Evolutionary conservation across 2,888 invertebrate genomes (phyloP).

Genomic region (Neoitamus cyanurus): DNA sequence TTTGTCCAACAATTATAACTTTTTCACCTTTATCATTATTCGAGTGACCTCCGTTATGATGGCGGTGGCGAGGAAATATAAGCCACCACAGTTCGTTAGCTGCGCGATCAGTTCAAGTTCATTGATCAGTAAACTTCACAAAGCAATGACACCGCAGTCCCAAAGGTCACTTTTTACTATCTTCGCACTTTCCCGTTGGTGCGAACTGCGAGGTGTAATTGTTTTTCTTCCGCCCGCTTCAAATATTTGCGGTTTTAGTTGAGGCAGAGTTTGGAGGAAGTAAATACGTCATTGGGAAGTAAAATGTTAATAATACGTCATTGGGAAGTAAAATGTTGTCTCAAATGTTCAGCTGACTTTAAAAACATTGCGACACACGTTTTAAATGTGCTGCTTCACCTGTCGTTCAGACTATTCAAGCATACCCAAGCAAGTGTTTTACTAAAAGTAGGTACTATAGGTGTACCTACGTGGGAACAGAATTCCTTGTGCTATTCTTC

Average conservation of each 20-base stretch:
- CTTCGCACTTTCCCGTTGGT: neutral
- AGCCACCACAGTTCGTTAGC: neutral
- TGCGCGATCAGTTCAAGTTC: conserved; percentile 13
- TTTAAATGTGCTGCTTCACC: neutral
- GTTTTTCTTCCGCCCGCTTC: neutral
- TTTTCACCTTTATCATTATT: neutral
- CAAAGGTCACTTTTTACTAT: neutral
- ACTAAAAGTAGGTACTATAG: neutral
- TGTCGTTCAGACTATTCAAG: neutral
- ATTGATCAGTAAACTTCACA: neutral
- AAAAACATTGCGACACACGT: neutral
- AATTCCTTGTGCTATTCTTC: neutral
- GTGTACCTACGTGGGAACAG: neutral
- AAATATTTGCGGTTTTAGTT: neutral
- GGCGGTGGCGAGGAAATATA: neutral
- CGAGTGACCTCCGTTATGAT: neutral
- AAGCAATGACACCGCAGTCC: neutral
- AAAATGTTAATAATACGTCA: neutral
- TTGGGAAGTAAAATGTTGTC: neutral
- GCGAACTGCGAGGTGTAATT: neutral
- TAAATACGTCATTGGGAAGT: neutral
- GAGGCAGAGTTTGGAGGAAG: neutral
- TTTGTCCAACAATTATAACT: neutral
- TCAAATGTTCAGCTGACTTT: too few species aligned
- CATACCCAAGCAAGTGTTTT: neutral